These are phyloP conservation scores for Merodon equestris DNA, from an alignment of 2,888 invertebrate genomes.

Conservation along the genomic window DNA sequence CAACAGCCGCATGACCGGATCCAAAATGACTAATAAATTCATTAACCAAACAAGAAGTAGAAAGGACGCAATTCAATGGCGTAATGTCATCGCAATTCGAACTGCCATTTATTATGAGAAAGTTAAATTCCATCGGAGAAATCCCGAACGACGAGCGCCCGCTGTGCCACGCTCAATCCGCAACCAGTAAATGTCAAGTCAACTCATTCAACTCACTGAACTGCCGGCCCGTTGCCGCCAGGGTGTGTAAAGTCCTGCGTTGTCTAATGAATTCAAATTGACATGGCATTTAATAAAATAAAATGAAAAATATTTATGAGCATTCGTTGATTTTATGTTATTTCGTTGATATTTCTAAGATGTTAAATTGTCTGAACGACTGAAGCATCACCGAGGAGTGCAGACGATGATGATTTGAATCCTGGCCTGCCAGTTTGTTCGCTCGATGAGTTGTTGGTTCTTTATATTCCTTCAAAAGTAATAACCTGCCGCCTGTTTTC, in stretches of 20 bases:
- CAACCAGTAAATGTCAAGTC: neutral
- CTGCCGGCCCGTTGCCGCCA: conserved; percentile 10
- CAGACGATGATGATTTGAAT: neutral
- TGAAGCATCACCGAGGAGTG: neutral
- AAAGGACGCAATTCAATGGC: conserved; percentile 23
- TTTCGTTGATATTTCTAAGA: conserved; percentile 47
- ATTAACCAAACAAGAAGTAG: conserved; percentile 15
- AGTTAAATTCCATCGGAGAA: conserved; percentile 24
- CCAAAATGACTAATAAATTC: conserved; percentile 36
- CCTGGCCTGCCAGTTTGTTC: neutral
- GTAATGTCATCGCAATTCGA: conserved; percentile 24
- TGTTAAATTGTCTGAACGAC: conserved; percentile 47
- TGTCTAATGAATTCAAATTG: conserved; percentile 59
- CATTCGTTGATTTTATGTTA: conserved; percentile 60
- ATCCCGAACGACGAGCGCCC: conserved; percentile 2
- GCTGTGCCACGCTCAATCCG: conserved; percentile 4
- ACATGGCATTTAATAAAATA: conserved; percentile 58
- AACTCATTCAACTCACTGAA: no score
- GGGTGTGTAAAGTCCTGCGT: conserved; percentile 42
- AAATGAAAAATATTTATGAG: conserved; percentile 62
- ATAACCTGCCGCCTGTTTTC: conserved; percentile 56
- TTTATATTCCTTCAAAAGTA: conserved; percentile 44
- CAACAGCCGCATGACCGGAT: neutral
- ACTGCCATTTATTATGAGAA: conserved; percentile 23
- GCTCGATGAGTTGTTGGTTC: conserved; percentile 19